Evolutionary conservation across 2,888 invertebrate species (phyloP), one percentile per base, ranked within the genome.

Genomic region (Steinernema hermaphroditum): DNA sequence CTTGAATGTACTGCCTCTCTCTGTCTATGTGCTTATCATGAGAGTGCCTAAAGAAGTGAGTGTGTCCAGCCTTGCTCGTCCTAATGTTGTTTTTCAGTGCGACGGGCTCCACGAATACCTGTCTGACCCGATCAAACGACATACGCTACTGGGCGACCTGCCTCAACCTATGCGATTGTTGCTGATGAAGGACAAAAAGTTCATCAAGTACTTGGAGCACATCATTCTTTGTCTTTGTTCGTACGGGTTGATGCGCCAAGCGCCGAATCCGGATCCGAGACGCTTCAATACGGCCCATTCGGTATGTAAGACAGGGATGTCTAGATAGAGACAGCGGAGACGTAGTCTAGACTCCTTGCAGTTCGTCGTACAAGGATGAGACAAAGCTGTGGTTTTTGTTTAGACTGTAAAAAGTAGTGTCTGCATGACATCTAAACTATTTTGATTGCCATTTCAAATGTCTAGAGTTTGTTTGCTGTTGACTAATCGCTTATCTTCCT

Each of bases 71-170:
- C 37, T 37, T 50, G 12, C 6, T 8, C 32, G 4, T 62, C 68
- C 12, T 16, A 32, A 12, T 54, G 0, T 16, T 43, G 2, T 27
- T 77, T 12, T 76, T 72, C 41, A 43, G 54, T 27, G 43, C 24
- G 49, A 29, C 22, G 71, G 71, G 19, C 24, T 82, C 49, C 46
- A 71, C 62, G 74, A 78, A n/a, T 75, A 72, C 41, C 75, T 82
- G 12, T 19, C 24, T 19, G 79, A 85, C 68, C 79, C 81, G 1
- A 54, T 79, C 32, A 72, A 69, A 41, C 74, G 84, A 2, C 82
- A 85, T 70, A 76, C 77, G 0, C 74, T 78, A 12, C 57, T 83
- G 27, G 80, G 76, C 16, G 81, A 84, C 68, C 76, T 85, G 2
- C 81, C 83, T 0, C 14, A 14, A 0, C 69, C 75, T 14, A 54